phyloP scores from a whole-genome alignment of 2,888 invertebrate genomes.

The Antheraea assamensis region DNA sequence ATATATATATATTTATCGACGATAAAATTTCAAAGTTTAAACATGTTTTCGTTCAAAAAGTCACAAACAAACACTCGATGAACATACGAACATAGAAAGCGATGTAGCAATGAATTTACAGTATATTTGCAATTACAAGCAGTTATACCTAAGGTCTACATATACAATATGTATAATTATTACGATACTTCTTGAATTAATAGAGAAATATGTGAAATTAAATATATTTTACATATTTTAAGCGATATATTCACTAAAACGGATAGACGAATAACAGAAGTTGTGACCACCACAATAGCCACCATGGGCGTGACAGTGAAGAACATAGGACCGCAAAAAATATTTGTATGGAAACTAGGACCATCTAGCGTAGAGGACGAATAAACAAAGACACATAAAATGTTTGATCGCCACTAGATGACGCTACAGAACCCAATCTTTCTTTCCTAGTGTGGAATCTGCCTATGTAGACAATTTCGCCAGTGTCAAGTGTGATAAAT shows the following conservation, averaged over 20 bases:
- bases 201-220: not conserved
- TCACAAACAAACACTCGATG: conserved; percentile 1
- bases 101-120: not conserved
- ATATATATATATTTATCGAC: not conserved
- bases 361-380: no score
- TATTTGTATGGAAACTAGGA: no score
- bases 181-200: not conserved
- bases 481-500: no score
- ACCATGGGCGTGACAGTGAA: no score
- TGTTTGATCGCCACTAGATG: no score
- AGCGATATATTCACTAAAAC: not conserved
- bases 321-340: no score
- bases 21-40: not conserved
- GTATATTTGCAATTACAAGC: not conserved
- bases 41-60: not conserved
- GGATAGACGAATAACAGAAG: not conserved
- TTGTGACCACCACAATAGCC: not conserved
- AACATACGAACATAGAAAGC: not conserved
- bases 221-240: not conserved
- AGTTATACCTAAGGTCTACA: not conserved
- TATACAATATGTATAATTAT: not conserved
- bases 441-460: no score
- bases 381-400: no score
- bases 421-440: no score
- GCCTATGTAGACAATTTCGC: no score